Conservation (phyloP, 2,113 vertebrate genomes). For the Gopherus flavomarginatus region DNA sequence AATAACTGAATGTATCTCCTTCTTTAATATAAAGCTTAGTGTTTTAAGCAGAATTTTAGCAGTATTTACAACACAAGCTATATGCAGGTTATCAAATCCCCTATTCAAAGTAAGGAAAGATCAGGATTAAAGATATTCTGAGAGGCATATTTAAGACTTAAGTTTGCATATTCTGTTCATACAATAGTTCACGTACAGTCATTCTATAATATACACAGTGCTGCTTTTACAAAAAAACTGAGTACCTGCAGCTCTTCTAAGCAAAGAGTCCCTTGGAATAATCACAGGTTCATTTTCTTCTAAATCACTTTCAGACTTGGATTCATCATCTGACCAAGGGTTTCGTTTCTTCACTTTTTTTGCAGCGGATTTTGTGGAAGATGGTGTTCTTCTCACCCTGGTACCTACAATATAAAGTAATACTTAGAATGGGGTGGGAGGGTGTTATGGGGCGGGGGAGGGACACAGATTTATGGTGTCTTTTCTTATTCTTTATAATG, state of each 20-base stretch:
- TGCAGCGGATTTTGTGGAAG: slow-evolving; percentile 80
- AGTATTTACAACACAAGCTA: not conserved
- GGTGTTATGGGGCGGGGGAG: not conserved
- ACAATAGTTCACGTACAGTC: not conserved
- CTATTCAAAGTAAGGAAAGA: not conserved
- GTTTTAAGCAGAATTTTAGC: not conserved
- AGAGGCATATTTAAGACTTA: not conserved
- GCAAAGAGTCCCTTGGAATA: slow-evolving; percentile 93
- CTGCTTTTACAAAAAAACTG: not conserved
- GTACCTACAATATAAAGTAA: slow-evolving; percentile 80
- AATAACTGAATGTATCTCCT: not conserved
- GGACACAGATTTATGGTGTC: not conserved
- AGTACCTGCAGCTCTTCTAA: slow-evolving; percentile 93
- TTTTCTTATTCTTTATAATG: not conserved
- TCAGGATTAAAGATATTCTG: not conserved
- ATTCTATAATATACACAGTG: not conserved
- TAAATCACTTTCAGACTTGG: slow-evolving; percentile 92
- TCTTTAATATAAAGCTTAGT: not conserved
- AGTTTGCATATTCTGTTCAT: not conserved
- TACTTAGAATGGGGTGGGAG: not conserved
- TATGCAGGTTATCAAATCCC: not conserved
- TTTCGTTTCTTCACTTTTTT: slow-evolving; percentile 98
- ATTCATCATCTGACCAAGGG: slow-evolving; percentile 97
- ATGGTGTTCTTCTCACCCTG: slow-evolving; percentile 88
- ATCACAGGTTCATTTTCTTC: slow-evolving; percentile 89